Evolutionary conservation across 2,888 invertebrate species (phyloP).

Genomic region (Pseudococcus longispinus): DNA sequence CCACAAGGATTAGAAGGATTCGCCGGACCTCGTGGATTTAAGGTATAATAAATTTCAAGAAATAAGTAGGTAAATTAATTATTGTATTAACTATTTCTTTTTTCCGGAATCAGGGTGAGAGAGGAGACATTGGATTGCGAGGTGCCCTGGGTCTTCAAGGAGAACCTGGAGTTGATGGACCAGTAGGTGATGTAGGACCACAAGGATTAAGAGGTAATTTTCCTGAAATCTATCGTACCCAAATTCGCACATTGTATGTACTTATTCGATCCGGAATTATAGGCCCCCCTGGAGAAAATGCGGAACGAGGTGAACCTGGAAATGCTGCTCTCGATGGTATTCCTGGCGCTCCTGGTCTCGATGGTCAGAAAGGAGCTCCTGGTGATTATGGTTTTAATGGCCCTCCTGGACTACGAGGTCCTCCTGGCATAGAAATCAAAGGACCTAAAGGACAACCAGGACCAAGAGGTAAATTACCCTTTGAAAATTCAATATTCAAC

Average conservation of each 20-base stretch:
- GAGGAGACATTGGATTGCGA: slow-evolving; percentile 60
- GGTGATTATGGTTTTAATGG: slow-evolving; percentile 79
- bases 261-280: not conserved
- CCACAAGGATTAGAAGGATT: not conserved
- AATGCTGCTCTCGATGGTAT: slow-evolving; percentile 61
- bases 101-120: slow-evolving; percentile 57
- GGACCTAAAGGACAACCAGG: slow-evolving; percentile 67
- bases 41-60: not conserved
- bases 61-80: too few species aligned
- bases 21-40: not conserved
- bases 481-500: not conserved
- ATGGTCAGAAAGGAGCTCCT: slow-evolving; percentile 78
- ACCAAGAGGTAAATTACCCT: slow-evolving; percentile 4
- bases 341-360: slow-evolving; percentile 71
- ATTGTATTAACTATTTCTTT: not conserved
- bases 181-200: slow-evolving; percentile 59
- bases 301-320: slow-evolving; percentile 61
- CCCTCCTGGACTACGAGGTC: slow-evolving; percentile 71
- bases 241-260: too few species aligned
- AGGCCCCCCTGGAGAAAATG: slow-evolving; percentile 72
- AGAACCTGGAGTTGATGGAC: slow-evolving; percentile 65
- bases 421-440: slow-evolving; percentile 69
- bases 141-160: slow-evolving; percentile 67
- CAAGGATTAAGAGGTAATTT: slow-evolving; percentile 67
- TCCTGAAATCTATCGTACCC: too few species aligned